Evolutionary conservation across 1,140 invertebrate genomes (phyloP), one percentile per base, ranked within the genome.

Genomic region (Drosophila bifasciata): DNA sequence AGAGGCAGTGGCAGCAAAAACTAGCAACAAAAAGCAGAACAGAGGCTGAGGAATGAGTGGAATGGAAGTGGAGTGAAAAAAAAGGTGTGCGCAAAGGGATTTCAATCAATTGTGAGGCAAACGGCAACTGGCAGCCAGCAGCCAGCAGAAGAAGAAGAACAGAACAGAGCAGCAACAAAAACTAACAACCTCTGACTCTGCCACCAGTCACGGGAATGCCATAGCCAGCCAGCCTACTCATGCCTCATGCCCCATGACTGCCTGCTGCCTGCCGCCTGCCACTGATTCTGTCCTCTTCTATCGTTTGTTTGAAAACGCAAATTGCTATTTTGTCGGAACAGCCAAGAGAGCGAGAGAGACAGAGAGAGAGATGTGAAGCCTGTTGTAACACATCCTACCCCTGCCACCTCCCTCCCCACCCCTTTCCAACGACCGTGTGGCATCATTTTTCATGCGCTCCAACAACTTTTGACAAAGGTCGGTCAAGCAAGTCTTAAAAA

Each of bases 401-500:
- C 32, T 11, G 3, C 1, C 11, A 3, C 11, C 9, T 7, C 9
- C 25, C 25, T 8, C 25, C 25, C 2, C 1, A 0, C 25, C 25
- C 25, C 28, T 28, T 3, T 0, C 19, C 8, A 3, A 9, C 8
- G 8, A 9, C 28, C 67, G 66, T 76, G 70, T 67, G 79, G 83
- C 83, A 86, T 86, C 83, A 86, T 86, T 88, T 86, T 86, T 86
- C 83, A 88, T 86, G 77, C 78, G 83, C 83, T 86, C 81, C 63
- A 86, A 75, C 83, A 86, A 86, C 83, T 86, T 86, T 83, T 86
- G 83, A 86, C 83, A 86, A 86, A 86, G 83, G 83, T 86, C 83
- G 83, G 83, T 86, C 83, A 86, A 86, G 83, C 83, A 83, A 86
- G 83, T 86, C 83, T 86, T 86, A 86, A 86, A 86, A 86, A 86